These are phyloP conservation scores for Malurus melanocephalus DNA, from an alignment of 2,113 vertebrate genomes.

Conservation along the genomic window DNA sequence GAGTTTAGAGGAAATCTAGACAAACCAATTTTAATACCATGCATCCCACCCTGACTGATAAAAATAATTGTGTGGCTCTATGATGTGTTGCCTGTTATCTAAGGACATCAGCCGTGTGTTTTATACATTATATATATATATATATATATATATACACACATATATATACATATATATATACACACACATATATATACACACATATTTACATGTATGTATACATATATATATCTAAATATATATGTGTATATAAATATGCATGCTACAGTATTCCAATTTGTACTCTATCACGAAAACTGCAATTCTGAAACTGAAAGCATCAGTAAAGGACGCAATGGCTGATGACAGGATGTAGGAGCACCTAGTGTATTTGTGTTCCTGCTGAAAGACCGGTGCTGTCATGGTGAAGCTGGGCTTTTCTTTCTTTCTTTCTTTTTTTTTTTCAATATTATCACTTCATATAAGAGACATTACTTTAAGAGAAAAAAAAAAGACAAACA, in stretches of 20 bases:
- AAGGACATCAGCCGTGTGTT: background rate
- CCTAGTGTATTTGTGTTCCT: background rate
- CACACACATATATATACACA: too few species aligned
- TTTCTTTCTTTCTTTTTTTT: background rate
- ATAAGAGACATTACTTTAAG: background rate
- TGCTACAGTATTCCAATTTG: background rate
- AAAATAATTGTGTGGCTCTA: background rate
- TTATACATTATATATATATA: too few species aligned
- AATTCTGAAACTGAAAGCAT: background rate
- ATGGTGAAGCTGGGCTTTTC: background rate
- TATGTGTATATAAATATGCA: background rate
- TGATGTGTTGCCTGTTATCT: background rate
- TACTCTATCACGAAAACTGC: background rate
- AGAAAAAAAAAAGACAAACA: too few species aligned
- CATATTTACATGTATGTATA: too few species aligned
- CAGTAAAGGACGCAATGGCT: background rate
- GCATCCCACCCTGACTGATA: background rate
- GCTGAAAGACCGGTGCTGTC: background rate
- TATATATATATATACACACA: too few species aligned
- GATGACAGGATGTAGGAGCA: rapidly evolving
- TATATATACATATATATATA: too few species aligned
- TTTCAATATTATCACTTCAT: background rate
- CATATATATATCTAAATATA: too few species aligned
- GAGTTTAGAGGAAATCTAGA: background rate
- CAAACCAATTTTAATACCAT: background rate